Evolutionary conservation across 92 coral and sea anemone genomes (phyloP), one percentile per base, ranked within the genome.

Genomic region (Porites lobata): DNA sequence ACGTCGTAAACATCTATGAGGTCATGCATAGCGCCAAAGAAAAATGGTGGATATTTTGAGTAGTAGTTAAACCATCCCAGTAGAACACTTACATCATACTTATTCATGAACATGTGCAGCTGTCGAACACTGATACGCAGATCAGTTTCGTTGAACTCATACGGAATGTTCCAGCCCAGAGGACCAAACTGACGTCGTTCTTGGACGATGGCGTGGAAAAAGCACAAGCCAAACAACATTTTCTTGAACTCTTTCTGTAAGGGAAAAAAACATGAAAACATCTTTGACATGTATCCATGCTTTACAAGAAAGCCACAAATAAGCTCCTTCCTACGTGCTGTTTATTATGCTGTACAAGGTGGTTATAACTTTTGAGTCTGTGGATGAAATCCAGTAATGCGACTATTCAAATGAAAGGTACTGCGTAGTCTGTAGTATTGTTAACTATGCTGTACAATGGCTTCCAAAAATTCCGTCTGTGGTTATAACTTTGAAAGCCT

Each of bases 111-210:
- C 99, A 96, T 96, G 88, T 96, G 99, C 50, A 96, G 84, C 85
- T 96, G 99, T 68, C 92, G 92, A 38, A 96, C 99, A 72, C 98
- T 95, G 32, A 96, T 96, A 59, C 99, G 93, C 9, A 96, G 79
- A 65, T 96, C 99, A 58, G 99, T 96, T 90, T 96, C 99, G 84
- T 96, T 96, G 91, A 96, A 96, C 90, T 96, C 99, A 87, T 96
- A 96, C 9, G 99, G 99, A 66, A 96, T 96, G 90, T 96, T 96
- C 99, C 99, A 96, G 20, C 99, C 99, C 17, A 96, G 92, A 7
- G 99, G 99, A 72, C 99, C 99, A 77, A 96, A 96, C 63, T 90
- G 91, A 58, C 99, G 96, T 14, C 99, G 93, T 92, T 96, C 99
- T 86, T 96, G 99, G 6, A 96, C 99, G 65, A 96, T 76, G 61